phyloP scores from a whole-genome alignment of 2,113 vertebrate genomes.

The Eulemur macaco region DNA sequence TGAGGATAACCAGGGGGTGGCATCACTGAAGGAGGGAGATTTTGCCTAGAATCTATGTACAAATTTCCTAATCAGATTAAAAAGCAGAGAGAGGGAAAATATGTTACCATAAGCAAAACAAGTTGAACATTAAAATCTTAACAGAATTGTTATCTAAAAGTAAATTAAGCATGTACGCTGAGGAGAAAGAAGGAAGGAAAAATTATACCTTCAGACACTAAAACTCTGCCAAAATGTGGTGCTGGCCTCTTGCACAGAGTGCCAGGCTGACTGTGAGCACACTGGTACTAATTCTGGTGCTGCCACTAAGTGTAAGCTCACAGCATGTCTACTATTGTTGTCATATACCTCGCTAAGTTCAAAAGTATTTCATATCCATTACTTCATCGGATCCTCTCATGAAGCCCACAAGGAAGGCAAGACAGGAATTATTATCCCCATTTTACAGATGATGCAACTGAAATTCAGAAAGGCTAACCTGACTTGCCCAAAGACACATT shows the following conservation, averaged over 20 bases:
- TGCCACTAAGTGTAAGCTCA: neutral
- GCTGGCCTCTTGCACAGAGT: neutral
- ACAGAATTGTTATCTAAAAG: neutral
- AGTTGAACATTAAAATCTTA: constrained; percentile 48
- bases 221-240: neutral
- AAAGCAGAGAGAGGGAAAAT: constrained; percentile 49
- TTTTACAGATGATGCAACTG: constrained; percentile 14
- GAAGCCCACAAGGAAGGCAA: neutral
- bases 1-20: constrained; percentile 90
- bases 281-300: neutral
- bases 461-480: neutral
- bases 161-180: neutral
- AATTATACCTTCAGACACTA: neutral
- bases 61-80: constrained; percentile 85
- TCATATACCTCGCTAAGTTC: neutral
- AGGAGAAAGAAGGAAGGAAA: neutral
- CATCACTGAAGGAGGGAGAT: constrained; percentile 89
- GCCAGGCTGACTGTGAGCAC: neutral
- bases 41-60: constrained; percentile 92
- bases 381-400: constrained; percentile 16
- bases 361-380: neutral
- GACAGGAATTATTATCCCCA: neutral
- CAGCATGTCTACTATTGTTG: neutral
- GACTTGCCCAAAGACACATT: neutral
- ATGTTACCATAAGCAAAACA: constrained; percentile 53